Percentiles rank a stretch among this genome's conserved stretches.
phyloP scores from a whole-genome alignment of 2,888 invertebrate species.

The Eumacrocentrus americanus region DNA sequence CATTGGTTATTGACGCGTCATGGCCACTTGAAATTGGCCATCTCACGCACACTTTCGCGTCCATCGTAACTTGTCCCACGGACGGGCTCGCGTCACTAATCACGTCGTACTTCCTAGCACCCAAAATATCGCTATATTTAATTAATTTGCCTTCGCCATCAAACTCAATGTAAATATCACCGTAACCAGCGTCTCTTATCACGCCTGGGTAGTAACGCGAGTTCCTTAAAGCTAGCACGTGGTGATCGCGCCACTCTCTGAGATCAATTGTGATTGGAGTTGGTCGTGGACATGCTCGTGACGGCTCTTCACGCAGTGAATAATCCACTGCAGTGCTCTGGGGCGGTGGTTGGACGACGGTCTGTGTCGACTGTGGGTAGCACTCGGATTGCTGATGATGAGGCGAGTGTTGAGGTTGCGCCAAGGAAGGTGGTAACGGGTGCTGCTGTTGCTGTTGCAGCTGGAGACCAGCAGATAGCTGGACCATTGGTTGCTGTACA shows the following conservation, averaged over 20 bases:
- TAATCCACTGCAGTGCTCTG: slow-evolving; percentile 69
- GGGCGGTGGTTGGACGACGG: slow-evolving; percentile 61
- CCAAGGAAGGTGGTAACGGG: slow-evolving; percentile 40
- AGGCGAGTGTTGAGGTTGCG: slow-evolving; percentile 48
- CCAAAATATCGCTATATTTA: slow-evolving; percentile 79
- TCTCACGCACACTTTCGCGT: slow-evolving; percentile 79
- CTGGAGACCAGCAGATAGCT: slow-evolving; percentile 42
- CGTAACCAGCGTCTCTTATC: slow-evolving; percentile 73
- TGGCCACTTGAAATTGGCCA: slow-evolving; percentile 69
- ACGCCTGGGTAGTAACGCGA: slow-evolving; percentile 86
- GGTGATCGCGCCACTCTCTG: slow-evolving; percentile 91
- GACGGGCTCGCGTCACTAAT: slow-evolving; percentile 93
- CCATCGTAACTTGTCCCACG: slow-evolving; percentile 78
- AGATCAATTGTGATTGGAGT: slow-evolving; percentile 72
- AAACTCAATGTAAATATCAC: slow-evolving; percentile 80
- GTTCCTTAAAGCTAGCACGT: slow-evolving; percentile 86
- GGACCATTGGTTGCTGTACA: slow-evolving; percentile 47
- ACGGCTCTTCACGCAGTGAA: slow-evolving; percentile 62
- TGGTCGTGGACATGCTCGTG: slow-evolving; percentile 55
- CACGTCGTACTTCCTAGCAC: slow-evolving; percentile 81
- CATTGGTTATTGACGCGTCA: slow-evolving; percentile 68
- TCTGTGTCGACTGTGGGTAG: slow-evolving; percentile 52
- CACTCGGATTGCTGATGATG: slow-evolving; percentile 48
- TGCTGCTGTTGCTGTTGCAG: slow-evolving; percentile 42
- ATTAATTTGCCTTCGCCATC: slow-evolving; percentile 77